These are phyloP conservation scores for Nymphicus hollandicus DNA, from an alignment of 2,113 vertebrate genomes.

Conservation along the genomic window DNA sequence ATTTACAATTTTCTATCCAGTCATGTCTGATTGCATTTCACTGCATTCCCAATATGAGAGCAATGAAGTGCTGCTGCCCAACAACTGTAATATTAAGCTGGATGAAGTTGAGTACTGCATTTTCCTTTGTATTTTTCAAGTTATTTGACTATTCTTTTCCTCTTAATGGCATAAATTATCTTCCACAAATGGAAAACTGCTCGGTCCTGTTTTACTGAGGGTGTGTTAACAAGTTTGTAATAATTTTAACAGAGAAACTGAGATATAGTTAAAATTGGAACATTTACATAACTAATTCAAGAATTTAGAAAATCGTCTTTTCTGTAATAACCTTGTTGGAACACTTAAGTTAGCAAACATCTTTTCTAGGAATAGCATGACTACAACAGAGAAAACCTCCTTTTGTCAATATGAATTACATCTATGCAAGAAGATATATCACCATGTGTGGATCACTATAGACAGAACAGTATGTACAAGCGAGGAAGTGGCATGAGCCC, in stretches of 20 bases:
- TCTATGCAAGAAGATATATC: background rate
- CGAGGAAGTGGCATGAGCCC: background rate
- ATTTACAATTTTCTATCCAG: background rate
- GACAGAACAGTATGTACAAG: background rate
- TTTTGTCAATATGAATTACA: background rate
- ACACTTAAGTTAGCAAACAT: background rate
- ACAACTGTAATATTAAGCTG: background rate
- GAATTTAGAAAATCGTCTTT: background rate
- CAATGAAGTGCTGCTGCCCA: background rate
- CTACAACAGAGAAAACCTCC: background rate
- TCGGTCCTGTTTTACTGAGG: background rate
- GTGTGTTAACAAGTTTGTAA: background rate
- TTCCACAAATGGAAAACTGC: background rate
- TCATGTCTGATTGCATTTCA: slow-evolving; percentile 12
- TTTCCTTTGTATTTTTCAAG: background rate
- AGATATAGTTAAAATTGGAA: background rate
- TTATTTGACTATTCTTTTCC: background rate
- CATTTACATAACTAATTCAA: background rate
- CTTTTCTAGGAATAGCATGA: background rate
- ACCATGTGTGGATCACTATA: background rate
- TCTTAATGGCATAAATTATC: background rate
- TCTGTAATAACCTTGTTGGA: background rate
- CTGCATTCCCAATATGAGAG: background rate
- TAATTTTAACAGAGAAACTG: background rate
- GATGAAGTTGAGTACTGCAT: background rate